Evolutionary conservation across 2,797 vertebrate genomes (phyloP).

Genomic region (Eulemur albifrons): DNA sequence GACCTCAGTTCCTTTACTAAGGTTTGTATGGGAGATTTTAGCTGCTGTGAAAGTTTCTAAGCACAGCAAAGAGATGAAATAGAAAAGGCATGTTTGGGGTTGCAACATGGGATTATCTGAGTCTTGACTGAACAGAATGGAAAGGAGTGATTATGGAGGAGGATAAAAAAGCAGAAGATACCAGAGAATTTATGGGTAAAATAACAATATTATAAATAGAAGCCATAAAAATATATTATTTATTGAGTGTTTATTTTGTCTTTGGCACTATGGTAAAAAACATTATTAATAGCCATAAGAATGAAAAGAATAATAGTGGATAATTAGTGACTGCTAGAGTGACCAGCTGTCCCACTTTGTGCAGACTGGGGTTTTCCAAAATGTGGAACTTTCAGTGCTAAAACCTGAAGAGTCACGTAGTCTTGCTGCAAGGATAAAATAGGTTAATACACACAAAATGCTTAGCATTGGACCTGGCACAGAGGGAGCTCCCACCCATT

Average conservation of each 20-base stretch:
- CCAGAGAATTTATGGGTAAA: neutral
- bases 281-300: neutral
- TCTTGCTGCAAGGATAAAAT: neutral
- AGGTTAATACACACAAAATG: neutral
- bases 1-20: neutral
- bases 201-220: neutral
- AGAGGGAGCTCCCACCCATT: neutral
- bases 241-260: neutral
- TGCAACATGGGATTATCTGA: neutral
- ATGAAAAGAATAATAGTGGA: neutral
- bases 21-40: neutral
- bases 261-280: neutral
- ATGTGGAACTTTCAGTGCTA: neutral
- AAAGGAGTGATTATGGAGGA: neutral
- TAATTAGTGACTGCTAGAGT: neutral
- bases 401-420: neutral
- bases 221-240: neutral
- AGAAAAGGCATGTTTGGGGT: neutral
- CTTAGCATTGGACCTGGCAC: neutral
- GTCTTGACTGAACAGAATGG: neutral
- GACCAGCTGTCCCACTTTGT: neutral
- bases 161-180: neutral
- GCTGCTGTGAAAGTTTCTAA: neutral
- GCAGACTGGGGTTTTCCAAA: neutral
- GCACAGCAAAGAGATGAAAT: neutral